A percentile compares a stretch with the other conserved stretches of the same genome.
These are phyloP conservation scores for Hydriomena furcata DNA, from an alignment of 2,888 invertebrate genomes.

Conservation along the genomic window DNA sequence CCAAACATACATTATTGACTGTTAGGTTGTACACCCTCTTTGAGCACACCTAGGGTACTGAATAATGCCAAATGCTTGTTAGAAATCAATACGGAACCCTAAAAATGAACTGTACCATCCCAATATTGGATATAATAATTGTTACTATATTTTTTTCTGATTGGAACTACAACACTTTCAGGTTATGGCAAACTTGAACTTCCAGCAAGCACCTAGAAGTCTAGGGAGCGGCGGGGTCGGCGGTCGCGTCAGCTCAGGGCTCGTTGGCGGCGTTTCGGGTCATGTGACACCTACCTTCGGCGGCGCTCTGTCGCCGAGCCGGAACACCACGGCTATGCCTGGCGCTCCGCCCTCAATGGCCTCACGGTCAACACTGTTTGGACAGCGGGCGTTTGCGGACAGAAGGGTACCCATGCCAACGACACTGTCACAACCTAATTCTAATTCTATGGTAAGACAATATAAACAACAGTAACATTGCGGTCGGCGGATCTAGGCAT, in stretches of 20 bases:
- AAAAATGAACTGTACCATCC: no score
- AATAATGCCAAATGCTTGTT: no score
- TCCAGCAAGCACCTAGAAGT: conserved; percentile 94
- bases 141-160: background rate
- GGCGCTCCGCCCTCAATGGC: conserved; percentile 83
- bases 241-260: conserved; percentile 84
- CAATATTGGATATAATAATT: no score
- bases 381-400: conserved; percentile 91
- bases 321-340: conserved; percentile 72
- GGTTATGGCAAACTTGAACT: conserved; percentile 97
- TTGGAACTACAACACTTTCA: conserved; percentile 49
- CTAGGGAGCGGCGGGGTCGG: conserved; percentile 88
- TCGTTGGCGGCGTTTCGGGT: conserved; percentile 88
- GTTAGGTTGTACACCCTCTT: no score
- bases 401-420: conserved; percentile 87
- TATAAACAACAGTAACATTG: background rate
- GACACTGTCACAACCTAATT: conserved; percentile 79
- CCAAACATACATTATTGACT: no score
- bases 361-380: conserved; percentile 87
- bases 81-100: no score
- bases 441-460: conserved; percentile 77
- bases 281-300: conserved; percentile 82
- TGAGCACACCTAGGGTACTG: no score
- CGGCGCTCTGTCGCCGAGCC: conserved; percentile 76
- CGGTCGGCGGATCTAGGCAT: no score